These are phyloP conservation scores for Oreortyx pictus DNA, from an alignment of 2,797 vertebrate genomes.

Conservation along the genomic window DNA sequence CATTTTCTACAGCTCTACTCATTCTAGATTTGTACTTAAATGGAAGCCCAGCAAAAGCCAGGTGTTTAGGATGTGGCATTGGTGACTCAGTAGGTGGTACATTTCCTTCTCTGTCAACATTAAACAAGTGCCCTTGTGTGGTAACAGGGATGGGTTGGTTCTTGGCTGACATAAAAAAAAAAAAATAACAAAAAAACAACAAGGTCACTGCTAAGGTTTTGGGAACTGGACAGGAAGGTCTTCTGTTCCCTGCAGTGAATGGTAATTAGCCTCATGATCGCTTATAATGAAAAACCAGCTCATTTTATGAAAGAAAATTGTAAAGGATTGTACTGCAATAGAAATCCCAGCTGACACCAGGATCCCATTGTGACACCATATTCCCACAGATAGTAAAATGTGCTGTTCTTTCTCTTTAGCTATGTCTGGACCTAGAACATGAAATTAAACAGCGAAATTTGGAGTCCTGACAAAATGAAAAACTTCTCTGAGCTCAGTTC, in stretches of 20 bases:
- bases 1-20: neutral
- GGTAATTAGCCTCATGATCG: neutral
- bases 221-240: neutral
- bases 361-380: neutral
- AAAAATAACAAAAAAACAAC: too few relatives aligned
- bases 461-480: neutral
- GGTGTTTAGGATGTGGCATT: constrained; percentile 68
- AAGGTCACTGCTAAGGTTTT: neutral
- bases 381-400: neutral
- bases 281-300: neutral
- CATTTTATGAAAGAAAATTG: neutral
- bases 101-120: constrained; percentile 37
- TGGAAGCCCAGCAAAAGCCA: constrained; percentile 35
- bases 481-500: neutral
- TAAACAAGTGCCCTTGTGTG: constrained; percentile 61
- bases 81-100: constrained; percentile 70
- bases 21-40: neutral
- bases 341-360: neutral
- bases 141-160: constrained; percentile 17
- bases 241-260: neutral
- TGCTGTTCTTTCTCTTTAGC: neutral
- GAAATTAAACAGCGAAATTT: neutral
- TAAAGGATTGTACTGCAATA: neutral
- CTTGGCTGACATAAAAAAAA: constrained; percentile 1
- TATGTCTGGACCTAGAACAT: neutral